Conservation (phyloP, 2,113 vertebrate genomes). For the Xenopus laevis region DNA sequence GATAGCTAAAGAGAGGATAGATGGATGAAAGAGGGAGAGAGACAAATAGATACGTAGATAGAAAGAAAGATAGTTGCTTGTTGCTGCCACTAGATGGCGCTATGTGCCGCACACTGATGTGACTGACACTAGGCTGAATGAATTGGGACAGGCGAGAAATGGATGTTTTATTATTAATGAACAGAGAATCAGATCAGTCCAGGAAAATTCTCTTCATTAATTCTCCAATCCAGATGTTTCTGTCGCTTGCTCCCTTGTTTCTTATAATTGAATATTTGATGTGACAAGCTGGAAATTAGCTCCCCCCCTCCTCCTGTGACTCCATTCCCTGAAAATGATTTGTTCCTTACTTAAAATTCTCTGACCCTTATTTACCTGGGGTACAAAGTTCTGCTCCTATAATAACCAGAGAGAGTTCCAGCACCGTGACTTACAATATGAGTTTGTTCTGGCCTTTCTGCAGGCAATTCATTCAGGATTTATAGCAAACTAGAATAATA, state of each 20-base stretch:
- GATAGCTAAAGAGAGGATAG: too few species aligned
- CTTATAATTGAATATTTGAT: conserved; percentile 32
- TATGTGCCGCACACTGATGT: too few species aligned
- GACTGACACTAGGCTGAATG: conserved; percentile 1
- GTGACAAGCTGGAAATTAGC: background rate
- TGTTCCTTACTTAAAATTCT: background rate
- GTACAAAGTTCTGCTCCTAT: too few species aligned
- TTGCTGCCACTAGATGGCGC: too few species aligned
- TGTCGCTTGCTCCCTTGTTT: conserved; percentile 4
- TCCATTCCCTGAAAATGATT: background rate
- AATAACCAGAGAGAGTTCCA: too few species aligned
- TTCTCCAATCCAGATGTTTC: conserved; percentile 27
- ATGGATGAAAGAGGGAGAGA: too few species aligned
- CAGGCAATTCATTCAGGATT: too few species aligned
- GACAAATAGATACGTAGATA: too few species aligned
- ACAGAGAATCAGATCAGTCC: conserved; percentile 51
- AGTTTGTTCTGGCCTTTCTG: too few species aligned
- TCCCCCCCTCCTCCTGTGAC: background rate
- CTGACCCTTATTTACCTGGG: background rate
- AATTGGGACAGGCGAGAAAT: conserved; percentile 46
- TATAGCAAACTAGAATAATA: too few species aligned
- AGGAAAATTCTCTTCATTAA: conserved; percentile 46
- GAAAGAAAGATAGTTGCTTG: too few species aligned
- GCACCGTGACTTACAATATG: too few species aligned
- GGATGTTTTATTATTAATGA: conserved; percentile 55